Evolutionary conservation across 2,113 vertebrate species (phyloP), one percentile per base, ranked within the genome.

Genomic region (Anthoscopus minutus): DNA sequence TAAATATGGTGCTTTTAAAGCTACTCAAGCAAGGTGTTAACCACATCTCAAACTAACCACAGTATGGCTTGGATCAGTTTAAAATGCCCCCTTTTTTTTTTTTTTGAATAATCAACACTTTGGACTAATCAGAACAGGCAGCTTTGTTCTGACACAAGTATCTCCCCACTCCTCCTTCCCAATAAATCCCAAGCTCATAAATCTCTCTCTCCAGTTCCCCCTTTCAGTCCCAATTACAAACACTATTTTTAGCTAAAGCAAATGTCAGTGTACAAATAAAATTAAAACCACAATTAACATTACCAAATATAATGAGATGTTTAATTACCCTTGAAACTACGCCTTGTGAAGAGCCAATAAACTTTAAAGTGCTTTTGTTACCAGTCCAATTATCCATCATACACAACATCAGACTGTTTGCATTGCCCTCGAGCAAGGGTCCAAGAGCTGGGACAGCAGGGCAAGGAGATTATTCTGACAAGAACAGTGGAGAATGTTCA

Each of bases 281-380:
- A 98, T 96, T 83, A 90, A 96, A 95, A 90, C 86, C 1, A 35
- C 93, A 96, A 97, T 97, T 96, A 97, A 91, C 71, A 89, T 96
- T 70, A 92, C 91, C 92, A 96, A 89, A 91, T 92, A 97, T 92
- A 97, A 97, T 89, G 94, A 96, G 96, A 81, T 76, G 91, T 47
- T 95, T 98, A 97, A 97, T 96, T 96, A 94, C 86, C 89, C 96
- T 92, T 96, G 95, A 96, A 97, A 92, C 45, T 37, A 91, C 56
- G 88, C 88, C 67, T 83, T 77, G 86, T 47, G 72, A 89, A 77
- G 71, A 86, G 30, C 61, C 95, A 88, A 94, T 89, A 96, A 93
- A 92, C 37, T 94, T 83, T 53, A 3, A 76, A 93, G 71, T 47
- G 88, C 82, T 71, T 96, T 86, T 87, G 88, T 88, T 81, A 73